Conservation (phyloP, 64 coral and sea anemone genomes). For the Hydrozoanthus tunicans region DNA sequence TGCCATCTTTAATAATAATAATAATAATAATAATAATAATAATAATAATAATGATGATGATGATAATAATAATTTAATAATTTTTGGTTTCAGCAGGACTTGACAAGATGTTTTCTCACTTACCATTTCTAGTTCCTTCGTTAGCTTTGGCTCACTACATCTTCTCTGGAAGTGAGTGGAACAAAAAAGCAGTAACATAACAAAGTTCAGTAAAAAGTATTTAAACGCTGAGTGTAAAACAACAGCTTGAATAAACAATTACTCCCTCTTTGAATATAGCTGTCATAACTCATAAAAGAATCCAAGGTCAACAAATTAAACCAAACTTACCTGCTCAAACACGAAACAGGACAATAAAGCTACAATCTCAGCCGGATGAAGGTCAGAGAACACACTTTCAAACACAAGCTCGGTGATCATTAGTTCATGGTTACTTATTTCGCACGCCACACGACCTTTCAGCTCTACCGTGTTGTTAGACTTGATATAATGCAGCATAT, state of each 20-base stretch:
- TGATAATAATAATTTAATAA: too few relatives aligned
- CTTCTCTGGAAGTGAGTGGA: conserved; percentile 55
- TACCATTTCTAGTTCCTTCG: conserved; percentile 82
- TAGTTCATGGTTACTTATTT: conserved; percentile 95
- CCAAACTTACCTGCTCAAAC: conserved; percentile 83
- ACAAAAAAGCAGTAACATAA: not conserved
- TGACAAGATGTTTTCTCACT: not conserved
- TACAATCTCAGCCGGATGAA: conserved; percentile 89
- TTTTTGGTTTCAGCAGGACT: not conserved
- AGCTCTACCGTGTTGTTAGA: conserved; percentile 71
- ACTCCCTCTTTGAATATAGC: too few relatives aligned
- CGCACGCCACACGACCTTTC: conserved; percentile 93
- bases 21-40: too few relatives aligned
- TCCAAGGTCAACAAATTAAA: not conserved
- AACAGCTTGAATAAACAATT: not conserved
- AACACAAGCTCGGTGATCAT: conserved; percentile 93
- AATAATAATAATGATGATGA: too few relatives aligned
- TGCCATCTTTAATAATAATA: too few relatives aligned
- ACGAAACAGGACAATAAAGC: conserved; percentile 96
- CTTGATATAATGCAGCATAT: conserved; percentile 79
- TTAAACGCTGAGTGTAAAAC: too few relatives aligned
- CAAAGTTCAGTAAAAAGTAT: too few relatives aligned
- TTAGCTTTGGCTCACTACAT: conserved; percentile 89
- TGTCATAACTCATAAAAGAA: not conserved
- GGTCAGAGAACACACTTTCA: conserved; percentile 74